phyloP scores from a whole-genome alignment of 2,888 invertebrate species.

The Patella depressa region DNA sequence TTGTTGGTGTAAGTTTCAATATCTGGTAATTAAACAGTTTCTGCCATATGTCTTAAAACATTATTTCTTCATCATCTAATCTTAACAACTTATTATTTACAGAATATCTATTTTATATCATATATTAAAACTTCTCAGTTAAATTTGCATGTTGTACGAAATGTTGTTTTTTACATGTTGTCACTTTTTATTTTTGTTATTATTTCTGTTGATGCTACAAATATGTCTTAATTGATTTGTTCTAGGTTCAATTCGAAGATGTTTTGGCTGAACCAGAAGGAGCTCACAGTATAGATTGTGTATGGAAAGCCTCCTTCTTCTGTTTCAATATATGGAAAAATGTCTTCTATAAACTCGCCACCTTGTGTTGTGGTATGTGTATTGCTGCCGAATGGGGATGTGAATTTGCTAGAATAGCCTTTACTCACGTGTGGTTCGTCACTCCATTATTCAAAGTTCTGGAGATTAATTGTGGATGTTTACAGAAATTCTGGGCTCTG shows the following conservation, averaged over 20 bases:
- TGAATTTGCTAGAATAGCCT: slow-evolving; percentile 74
- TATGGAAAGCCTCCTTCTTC: slow-evolving; percentile 79
- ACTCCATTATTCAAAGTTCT: slow-evolving; percentile 79
- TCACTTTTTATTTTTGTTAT: too few species aligned
- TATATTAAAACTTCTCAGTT: too few species aligned
- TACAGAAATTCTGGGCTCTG: slow-evolving; percentile 70
- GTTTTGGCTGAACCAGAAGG: slow-evolving; percentile 62
- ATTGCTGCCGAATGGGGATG: slow-evolving; percentile 76
- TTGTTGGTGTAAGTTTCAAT: slow-evolving; percentile 77
- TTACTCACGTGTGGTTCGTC: slow-evolving; percentile 80
- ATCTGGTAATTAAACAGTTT: not conserved
- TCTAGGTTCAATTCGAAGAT: slow-evolving; percentile 57
- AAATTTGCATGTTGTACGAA: too few species aligned
- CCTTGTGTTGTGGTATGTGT: slow-evolving; percentile 79
- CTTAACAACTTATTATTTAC: too few species aligned
- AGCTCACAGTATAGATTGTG: slow-evolving; percentile 76
- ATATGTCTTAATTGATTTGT: slow-evolving; percentile 2
- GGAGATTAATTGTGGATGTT: slow-evolving; percentile 74
- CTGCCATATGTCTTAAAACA: too few species aligned
- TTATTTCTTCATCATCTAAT: too few species aligned
- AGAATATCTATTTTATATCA: too few species aligned
- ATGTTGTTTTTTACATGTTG: too few species aligned
- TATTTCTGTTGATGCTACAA: too few species aligned
- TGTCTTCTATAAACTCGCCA: slow-evolving; percentile 80
- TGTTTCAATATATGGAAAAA: slow-evolving; percentile 79